A percentile compares a stretch with the other conserved stretches of the same genome.
Evolutionary conservation across 1,140 invertebrate genomes (phyloP).

Genomic region (Hycleus phaleratus): DNA sequence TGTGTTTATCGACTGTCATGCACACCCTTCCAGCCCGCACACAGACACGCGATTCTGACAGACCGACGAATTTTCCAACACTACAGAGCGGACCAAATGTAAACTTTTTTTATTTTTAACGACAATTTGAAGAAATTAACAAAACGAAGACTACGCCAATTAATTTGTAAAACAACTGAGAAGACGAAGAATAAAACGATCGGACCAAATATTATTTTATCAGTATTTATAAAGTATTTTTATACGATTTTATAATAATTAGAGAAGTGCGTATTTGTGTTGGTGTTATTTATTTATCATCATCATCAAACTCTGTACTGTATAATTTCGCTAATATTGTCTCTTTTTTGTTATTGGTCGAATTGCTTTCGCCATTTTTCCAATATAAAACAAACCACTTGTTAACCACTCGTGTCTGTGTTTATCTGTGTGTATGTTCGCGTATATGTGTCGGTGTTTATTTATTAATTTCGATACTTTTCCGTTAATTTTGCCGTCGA

Average conservation of each 20-base stretch:
- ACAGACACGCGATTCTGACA: constrained; percentile 16
- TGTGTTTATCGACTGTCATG: constrained; percentile 21
- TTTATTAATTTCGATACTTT: neutral
- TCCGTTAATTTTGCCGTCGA: neutral
- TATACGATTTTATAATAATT: constrained; percentile 21
- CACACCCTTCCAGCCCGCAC: constrained; percentile 18
- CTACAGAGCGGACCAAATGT: constrained; percentile 27
- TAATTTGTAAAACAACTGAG: neutral
- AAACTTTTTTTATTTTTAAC: constrained; percentile 21
- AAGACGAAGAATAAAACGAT: neutral
- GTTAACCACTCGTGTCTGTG: constrained; percentile 22
- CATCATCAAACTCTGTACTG: neutral
- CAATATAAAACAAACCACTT: constrained; percentile 25
- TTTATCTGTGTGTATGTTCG: constrained; percentile 13
- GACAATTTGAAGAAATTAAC: neutral
- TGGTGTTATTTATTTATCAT: constrained; percentile 7
- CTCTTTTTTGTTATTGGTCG: neutral
- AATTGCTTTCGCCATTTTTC: constrained; percentile 20
- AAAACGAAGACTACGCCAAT: neutral
- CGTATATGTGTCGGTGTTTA: neutral
- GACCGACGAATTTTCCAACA: constrained; percentile 27
- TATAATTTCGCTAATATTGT: constrained; percentile 16
- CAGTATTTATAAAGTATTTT: constrained; percentile 26
- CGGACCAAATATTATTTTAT: constrained; percentile 26
- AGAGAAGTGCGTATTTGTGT: constrained; percentile 23